phyloP scores from a whole-genome alignment of 1,140 invertebrate genomes.

The Pseudomyrmex cubaensis region DNA sequence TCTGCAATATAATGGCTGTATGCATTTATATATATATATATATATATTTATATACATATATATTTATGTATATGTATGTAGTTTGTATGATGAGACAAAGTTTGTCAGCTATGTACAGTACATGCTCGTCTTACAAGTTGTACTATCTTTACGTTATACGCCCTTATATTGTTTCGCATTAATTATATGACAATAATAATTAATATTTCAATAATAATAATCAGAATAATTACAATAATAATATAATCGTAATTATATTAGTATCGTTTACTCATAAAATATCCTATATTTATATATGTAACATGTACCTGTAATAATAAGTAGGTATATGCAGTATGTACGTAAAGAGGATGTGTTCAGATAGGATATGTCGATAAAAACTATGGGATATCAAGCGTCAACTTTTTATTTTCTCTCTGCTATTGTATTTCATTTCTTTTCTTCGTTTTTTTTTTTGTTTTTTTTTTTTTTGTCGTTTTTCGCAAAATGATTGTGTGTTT shows the following conservation, averaged over 20 bases:
- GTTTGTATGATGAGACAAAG: slow-evolving; percentile 77
- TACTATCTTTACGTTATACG: slow-evolving; percentile 82
- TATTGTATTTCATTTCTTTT: slow-evolving; percentile 66
- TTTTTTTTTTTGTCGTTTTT: slow-evolving; percentile 66
- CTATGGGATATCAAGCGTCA: slow-evolving; percentile 81
- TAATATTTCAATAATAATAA: slow-evolving; percentile 61
- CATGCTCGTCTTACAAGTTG: slow-evolving; percentile 83
- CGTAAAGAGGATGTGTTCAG: slow-evolving; percentile 83
- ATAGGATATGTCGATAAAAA: slow-evolving; percentile 85
- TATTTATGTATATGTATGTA: slow-evolving; percentile 73
- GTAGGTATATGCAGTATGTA: slow-evolving; percentile 81
- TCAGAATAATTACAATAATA: slow-evolving; percentile 58
- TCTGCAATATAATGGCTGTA: slow-evolving; percentile 79
- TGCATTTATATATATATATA: slow-evolving; percentile 78
- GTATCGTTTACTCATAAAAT: slow-evolving; percentile 84
- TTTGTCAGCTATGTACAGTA: slow-evolving; percentile 85
- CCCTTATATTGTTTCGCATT: slow-evolving; percentile 79
- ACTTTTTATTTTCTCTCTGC: slow-evolving; percentile 67
- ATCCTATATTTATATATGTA: slow-evolving; percentile 79
- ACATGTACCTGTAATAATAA: slow-evolving; percentile 75
- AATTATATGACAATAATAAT: slow-evolving; percentile 71
- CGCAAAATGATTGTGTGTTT: slow-evolving; percentile 51
- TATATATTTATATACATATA: slow-evolving; percentile 65
- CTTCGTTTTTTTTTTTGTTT: slow-evolving; percentile 67
- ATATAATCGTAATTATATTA: slow-evolving; percentile 60